These are phyloP conservation scores for Petrosia ficiformis DNA, from an alignment of 37 sponge, comb jelly and placozoan genomes.

Conservation along the genomic window DNA sequence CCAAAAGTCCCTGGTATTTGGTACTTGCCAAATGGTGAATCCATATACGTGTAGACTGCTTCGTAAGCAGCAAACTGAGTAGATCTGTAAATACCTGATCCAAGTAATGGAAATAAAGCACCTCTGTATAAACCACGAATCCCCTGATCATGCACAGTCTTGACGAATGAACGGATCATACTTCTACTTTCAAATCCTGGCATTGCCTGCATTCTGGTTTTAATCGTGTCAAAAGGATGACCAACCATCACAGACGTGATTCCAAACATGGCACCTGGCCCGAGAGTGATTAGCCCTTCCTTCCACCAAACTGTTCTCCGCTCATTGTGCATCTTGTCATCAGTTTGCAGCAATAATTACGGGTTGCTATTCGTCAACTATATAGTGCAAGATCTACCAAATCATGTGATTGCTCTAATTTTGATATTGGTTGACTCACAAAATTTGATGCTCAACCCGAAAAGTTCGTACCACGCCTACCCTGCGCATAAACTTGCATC, in stretches of 20 bases:
- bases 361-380: too few species aligned
- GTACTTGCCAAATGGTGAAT: slow-evolving; percentile 4
- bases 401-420: too few species aligned
- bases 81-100: slow-evolving; percentile 63
- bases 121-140: slow-evolving; percentile 65
- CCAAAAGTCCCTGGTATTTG: slow-evolving; percentile 28
- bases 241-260: slow-evolving; percentile 59
- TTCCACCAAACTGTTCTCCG: slow-evolving; percentile 84
- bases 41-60: slow-evolving; percentile 35
- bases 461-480: too few species aligned
- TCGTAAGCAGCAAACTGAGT: slow-evolving; percentile 66
- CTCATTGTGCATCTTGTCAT: slow-evolving; percentile 92
- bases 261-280: slow-evolving; percentile 61
- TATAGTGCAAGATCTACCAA: too few species aligned
- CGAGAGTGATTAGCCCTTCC: slow-evolving; percentile 76
- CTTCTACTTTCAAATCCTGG: slow-evolving; percentile 42
- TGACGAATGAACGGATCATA: slow-evolving; percentile 23
- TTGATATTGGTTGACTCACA: too few species aligned
- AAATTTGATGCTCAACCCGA: too few species aligned
- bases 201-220: slow-evolving; percentile 79
- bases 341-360: too few species aligned
- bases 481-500: too few species aligned
- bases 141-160: slow-evolving; percentile 45
- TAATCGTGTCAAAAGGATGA: slow-evolving; percentile 78
- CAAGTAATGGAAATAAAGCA: slow-evolving; percentile 44